A percentile compares a stretch with the other conserved stretches of the same genome.
These are phyloP conservation scores for Candoia aspera DNA, from an alignment of 2,113 vertebrate genomes.

Conservation along the genomic window DNA sequence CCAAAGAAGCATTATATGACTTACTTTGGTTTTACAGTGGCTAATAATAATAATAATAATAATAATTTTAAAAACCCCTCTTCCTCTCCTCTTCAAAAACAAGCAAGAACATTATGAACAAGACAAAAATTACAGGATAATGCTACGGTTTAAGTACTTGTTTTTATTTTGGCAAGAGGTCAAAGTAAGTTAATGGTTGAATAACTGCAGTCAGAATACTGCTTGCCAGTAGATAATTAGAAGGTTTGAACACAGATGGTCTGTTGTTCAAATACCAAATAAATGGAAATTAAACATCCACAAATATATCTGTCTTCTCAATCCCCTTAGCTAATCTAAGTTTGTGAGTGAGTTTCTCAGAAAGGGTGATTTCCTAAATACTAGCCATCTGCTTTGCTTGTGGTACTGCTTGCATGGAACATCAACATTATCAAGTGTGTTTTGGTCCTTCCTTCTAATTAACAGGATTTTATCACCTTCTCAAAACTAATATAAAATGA, in stretches of 20 bases:
- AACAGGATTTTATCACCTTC: neutral
- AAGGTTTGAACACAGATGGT: neutral
- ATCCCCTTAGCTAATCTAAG: neutral
- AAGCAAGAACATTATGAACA: neutral
- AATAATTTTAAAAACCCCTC: neutral
- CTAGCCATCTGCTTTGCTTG: neutral
- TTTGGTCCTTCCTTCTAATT: neutral
- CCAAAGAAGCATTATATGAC: neutral
- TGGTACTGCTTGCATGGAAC: neutral
- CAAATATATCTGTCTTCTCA: neutral
- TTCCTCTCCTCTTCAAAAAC: neutral
- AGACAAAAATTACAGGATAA: neutral
- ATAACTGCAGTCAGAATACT: neutral
- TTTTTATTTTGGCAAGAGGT: neutral
- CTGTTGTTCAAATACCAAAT: conserved; percentile 1
- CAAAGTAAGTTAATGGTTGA: neutral
- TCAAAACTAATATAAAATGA: neutral
- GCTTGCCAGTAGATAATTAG: neutral
- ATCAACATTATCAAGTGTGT: neutral
- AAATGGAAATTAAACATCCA: conserved; percentile 1
- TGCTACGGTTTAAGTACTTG: neutral
- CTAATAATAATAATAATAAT: neutral
- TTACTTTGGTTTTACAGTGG: neutral
- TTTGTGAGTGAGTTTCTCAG: neutral
- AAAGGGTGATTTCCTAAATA: neutral